These are phyloP conservation scores for Hypomecis punctinalis DNA, from an alignment of 2,888 invertebrate genomes.

Conservation along the genomic window DNA sequence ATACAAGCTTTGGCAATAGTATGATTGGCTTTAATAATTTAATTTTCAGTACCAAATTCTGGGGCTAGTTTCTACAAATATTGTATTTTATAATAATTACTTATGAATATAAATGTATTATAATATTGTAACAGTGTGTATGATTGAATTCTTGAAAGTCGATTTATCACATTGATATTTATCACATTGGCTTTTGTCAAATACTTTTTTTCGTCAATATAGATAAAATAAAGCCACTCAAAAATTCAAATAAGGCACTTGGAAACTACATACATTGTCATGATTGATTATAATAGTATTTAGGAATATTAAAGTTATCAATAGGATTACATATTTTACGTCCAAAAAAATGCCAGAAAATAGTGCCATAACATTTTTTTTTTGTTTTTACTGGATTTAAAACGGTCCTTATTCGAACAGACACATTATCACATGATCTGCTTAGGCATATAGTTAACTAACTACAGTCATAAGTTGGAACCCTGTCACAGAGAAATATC, in stretches of 20 bases:
- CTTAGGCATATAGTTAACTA: conserved; percentile 43
- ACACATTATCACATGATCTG: conserved; percentile 60
- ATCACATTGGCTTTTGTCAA: conserved; percentile 33
- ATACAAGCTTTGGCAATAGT: not conserved
- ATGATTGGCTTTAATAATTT: not conserved
- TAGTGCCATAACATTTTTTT: not conserved
- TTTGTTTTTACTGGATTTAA: not conserved
- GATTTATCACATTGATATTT: conserved; percentile 35
- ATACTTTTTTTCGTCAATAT: conserved; percentile 7
- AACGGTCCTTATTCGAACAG: conserved; percentile 20
- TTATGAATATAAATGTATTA: not conserved
- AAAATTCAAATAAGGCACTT: conserved; percentile 20
- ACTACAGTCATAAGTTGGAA: conserved; percentile 37
- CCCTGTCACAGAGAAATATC: conserved; percentile 34
- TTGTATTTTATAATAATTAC: not conserved
- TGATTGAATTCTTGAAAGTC: conserved; percentile 16
- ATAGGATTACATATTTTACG: not conserved
- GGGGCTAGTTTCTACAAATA: too few relatives aligned
- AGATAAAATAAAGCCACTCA: not conserved
- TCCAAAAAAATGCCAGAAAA: not conserved
- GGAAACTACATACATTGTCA: conserved; percentile 11
- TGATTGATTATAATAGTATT: conserved; percentile 4
- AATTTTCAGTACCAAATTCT: not conserved
- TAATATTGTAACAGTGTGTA: not conserved
- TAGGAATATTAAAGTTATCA: not conserved